Conservation (phyloP, 1,140 invertebrate species). For the Colletes gigas region DNA sequence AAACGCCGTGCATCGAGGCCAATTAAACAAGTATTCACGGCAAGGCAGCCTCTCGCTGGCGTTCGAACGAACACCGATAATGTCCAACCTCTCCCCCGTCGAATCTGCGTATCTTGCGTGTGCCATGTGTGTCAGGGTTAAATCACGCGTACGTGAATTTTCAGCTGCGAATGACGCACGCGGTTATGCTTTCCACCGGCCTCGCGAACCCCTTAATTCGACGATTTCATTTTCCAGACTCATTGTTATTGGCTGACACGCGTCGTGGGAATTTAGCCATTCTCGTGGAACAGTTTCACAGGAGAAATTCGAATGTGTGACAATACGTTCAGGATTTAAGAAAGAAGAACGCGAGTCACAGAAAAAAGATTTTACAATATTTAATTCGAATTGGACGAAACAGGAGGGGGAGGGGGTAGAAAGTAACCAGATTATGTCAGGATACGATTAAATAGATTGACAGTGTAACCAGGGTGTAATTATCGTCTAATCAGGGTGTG, state of each 20-base stretch:
- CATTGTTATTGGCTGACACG: not conserved
- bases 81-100: not conserved
- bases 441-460: no score
- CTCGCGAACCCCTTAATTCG: constrained; percentile 18
- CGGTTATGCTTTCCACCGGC: not conserved
- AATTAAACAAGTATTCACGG: constrained; percentile 43
- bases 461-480: no score
- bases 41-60: not conserved
- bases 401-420: no score
- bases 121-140: constrained; percentile 47
- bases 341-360: no score
- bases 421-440: no score
- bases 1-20: constrained; percentile 25
- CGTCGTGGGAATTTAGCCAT: not conserved
- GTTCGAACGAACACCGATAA: not conserved
- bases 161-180: not conserved
- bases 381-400: no score
- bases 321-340: no score
- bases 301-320: no score
- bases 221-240: constrained; percentile 1
- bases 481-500: no score
- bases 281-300: no score
- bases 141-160: constrained; percentile 26
- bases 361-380: no score
- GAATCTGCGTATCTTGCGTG: constrained; percentile 4